A percentile compares a stretch with the other conserved stretches of the same genome.
Evolutionary conservation across 2,113 vertebrate genomes (phyloP).

Genomic region (Trochalopteron elliotii): DNA sequence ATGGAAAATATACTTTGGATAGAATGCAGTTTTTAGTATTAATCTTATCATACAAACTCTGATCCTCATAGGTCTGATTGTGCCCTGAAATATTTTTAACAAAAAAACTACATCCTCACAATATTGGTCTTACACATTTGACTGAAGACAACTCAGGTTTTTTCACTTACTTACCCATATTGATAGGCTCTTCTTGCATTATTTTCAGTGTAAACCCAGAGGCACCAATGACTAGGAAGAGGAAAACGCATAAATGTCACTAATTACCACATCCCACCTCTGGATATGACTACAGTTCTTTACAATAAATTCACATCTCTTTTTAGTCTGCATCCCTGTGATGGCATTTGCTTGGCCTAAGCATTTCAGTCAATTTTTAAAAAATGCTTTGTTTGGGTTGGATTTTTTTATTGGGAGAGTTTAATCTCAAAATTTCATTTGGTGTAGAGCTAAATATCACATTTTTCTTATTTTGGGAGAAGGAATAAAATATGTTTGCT

Average conservation of each 20-base stretch:
- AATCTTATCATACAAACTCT: background rate
- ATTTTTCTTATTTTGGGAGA: background rate
- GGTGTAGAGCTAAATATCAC: background rate
- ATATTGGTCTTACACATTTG: background rate
- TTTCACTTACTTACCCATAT: background rate
- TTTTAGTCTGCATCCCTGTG: background rate
- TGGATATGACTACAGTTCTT: background rate
- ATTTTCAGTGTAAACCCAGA: background rate
- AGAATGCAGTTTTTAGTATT: background rate
- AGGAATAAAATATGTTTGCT: background rate
- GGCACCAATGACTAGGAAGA: background rate
- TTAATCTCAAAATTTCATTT: slow-evolving; percentile 2
- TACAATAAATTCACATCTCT: background rate
- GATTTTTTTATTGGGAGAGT: background rate
- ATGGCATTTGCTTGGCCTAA: background rate
- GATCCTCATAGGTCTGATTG: background rate
- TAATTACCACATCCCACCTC: background rate
- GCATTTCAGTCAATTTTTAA: background rate
- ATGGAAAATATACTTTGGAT: background rate
- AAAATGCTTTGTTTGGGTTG: background rate
- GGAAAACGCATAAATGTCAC: background rate
- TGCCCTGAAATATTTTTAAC: background rate
- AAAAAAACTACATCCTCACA: background rate
- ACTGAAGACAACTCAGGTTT: background rate
- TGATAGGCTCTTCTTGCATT: background rate